These are phyloP conservation scores for Caenorhabditis inopinata DNA, from an alignment of 1,140 invertebrate genomes.

Conservation along the genomic window DNA sequence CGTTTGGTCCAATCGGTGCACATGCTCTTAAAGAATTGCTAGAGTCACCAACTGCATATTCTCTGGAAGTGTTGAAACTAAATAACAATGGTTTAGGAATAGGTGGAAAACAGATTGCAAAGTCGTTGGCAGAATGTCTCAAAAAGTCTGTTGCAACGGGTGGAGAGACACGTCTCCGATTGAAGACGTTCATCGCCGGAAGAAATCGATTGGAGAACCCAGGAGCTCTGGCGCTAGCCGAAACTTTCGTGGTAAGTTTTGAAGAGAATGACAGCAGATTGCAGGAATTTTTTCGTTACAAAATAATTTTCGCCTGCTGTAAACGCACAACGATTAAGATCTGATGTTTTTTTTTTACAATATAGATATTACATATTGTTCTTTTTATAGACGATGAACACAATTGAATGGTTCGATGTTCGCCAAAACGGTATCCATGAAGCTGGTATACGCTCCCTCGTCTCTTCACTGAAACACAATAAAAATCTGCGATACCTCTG, in stretches of 20 bases:
- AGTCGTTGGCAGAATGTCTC: conserved; percentile 77
- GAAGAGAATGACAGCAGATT: not conserved
- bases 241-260: conserved; percentile 74
- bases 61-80: conserved; percentile 77
- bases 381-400: conserved; percentile 72
- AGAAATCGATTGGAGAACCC: conserved; percentile 90
- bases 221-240: conserved; percentile 79
- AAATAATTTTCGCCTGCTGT: too few species aligned
- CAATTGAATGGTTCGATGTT: conserved; percentile 84
- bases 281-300: not conserved
- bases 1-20: conserved; percentile 82
- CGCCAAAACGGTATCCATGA: conserved; percentile 96
- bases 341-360: too few species aligned
- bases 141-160: conserved; percentile 67
- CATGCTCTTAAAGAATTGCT: conserved; percentile 81
- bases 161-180: conserved; percentile 71
- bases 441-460: conserved; percentile 78
- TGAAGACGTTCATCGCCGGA: conserved; percentile 85
- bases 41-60: conserved; percentile 79
- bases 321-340: too few species aligned
- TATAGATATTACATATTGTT: too few species aligned
- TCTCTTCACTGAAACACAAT: conserved; percentile 78
- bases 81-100: conserved; percentile 93
- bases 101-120: conserved; percentile 76
- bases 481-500: conserved; percentile 77